Conservation (phyloP, 37 sponge, comb jelly and placozoan genomes). For the Tethya wilhelma region DNA sequence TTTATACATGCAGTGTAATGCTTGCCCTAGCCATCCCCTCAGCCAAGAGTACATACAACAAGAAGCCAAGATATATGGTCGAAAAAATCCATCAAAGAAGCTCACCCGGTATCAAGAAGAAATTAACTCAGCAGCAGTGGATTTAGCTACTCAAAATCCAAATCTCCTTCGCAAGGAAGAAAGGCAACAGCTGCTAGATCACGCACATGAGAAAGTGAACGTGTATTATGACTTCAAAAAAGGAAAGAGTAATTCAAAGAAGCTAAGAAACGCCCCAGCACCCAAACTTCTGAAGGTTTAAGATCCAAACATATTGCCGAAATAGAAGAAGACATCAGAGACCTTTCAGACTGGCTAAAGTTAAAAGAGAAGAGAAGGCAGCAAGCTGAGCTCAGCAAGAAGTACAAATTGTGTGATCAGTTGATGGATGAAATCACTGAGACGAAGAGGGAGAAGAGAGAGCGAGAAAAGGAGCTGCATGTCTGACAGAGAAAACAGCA, state of each 20-base stretch:
- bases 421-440: conserved; percentile 10
- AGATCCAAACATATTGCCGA: background rate
- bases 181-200: background rate
- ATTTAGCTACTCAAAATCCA: background rate
- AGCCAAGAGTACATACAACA: background rate
- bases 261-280: background rate
- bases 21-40: background rate
- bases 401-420: conserved; percentile 21
- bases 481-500: conserved; percentile 1
- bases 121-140: conserved; percentile 6
- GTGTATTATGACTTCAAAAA: conserved; percentile 14
- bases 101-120: conserved; percentile 1
- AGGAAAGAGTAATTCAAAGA: conserved; percentile 7
- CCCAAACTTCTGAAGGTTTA: background rate
- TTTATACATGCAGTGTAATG: background rate
- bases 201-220: background rate
- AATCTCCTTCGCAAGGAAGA: background rate
- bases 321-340: background rate
- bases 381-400: background rate
- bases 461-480: background rate
- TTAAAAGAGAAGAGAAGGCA: conserved; percentile 7
- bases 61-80: background rate
- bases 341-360: background rate
- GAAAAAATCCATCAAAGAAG: background rate
- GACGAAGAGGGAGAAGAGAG: background rate